Evolutionary conservation across 2,113 vertebrate species (phyloP).

Genomic region (Paratilapia polleni): DNA sequence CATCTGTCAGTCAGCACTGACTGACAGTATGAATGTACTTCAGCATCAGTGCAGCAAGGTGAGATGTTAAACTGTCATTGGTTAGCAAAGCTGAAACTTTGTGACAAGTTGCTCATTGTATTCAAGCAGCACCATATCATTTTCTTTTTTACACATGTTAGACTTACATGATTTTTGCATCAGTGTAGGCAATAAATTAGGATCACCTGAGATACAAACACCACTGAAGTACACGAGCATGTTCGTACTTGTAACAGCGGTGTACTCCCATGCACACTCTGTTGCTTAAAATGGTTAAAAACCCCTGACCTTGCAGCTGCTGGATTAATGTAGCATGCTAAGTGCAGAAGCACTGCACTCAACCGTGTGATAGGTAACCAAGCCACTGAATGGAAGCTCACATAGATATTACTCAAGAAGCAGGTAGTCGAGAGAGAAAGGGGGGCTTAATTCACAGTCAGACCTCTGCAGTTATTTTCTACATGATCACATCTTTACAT

Average conservation of each 20-base stretch:
- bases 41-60: not conserved
- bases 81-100: too few species aligned
- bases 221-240: not conserved
- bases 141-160: not conserved
- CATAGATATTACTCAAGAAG: not conserved
- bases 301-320: not conserved
- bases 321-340: not conserved
- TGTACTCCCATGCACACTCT: not conserved
- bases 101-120: too few species aligned
- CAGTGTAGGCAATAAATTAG: not conserved
- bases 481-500: not conserved
- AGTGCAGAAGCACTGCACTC: not conserved
- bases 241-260: not conserved
- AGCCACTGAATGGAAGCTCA: not conserved
- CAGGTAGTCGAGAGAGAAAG: not conserved
- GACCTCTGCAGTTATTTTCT: not conserved
- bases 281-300: not conserved
- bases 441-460: not conserved
- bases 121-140: not conserved
- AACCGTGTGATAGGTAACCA: not conserved
- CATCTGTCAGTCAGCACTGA: not conserved
- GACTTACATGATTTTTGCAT: not conserved
- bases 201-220: not conserved
- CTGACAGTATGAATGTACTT: not conserved
- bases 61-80: not conserved